A percentile compares a stretch with the other conserved stretches of the same genome.
Conservation (phyloP, 2,888 invertebrate genomes). For the Steinernema carpocapsae region DNA sequence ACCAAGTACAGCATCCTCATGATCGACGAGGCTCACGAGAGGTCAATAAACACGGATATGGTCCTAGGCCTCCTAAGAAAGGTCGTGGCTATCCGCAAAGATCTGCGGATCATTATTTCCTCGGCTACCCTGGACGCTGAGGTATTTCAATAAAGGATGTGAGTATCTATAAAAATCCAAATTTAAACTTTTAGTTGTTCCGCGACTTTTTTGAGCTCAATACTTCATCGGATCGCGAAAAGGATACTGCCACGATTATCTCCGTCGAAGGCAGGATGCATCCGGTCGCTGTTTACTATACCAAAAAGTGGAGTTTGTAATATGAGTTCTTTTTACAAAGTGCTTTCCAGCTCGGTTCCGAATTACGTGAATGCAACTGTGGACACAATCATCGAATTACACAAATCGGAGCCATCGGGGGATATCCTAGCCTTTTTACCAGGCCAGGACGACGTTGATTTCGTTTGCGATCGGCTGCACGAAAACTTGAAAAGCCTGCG, state of each 20-base stretch:
- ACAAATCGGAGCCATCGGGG: conserved; percentile 75
- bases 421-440: conserved; percentile 84
- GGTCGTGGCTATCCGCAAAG: conserved; percentile 65
- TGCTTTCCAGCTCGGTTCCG: conserved; percentile 59
- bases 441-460: conserved; percentile 69
- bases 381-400: conserved; percentile 87
- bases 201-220: conserved; percentile 71
- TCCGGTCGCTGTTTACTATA: conserved; percentile 85
- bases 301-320: conserved; percentile 71
- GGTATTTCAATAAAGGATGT: conserved; percentile 72
- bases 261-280: conserved; percentile 86
- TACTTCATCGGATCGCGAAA: conserved; percentile 66
- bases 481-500: conserved; percentile 51
- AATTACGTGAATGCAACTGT: conserved; percentile 73
- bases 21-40: conserved; percentile 80
- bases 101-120: conserved; percentile 76
- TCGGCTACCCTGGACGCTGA: conserved; percentile 95
- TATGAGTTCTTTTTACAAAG: conserved; percentile 27
- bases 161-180: no score
- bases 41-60: conserved; percentile 89
- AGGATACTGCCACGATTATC: conserved; percentile 81
- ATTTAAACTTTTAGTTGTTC: conserved; percentile 66
- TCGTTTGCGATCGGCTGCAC: conserved; percentile 59
- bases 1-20: conserved; percentile 82
- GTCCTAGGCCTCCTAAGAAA: conserved; percentile 91